A percentile compares a stretch with the other conserved stretches of the same genome.
These are phyloP conservation scores for Phylloscopus trochiloides DNA, from an alignment of 2,113 vertebrate species.

Conservation along the genomic window DNA sequence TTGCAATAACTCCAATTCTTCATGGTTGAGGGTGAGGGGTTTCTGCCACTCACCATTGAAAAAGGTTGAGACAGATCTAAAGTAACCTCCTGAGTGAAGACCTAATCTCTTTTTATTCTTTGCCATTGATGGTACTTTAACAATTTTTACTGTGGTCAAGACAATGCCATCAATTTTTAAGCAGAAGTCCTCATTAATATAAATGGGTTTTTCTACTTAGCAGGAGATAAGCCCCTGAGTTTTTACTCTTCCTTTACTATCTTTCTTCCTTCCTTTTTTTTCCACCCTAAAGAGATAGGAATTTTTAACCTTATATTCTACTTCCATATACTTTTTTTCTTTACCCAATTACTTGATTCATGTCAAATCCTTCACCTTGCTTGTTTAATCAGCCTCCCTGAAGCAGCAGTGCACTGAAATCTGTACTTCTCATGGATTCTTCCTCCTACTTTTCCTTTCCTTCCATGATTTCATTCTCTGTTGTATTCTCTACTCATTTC, in stretches of 20 bases:
- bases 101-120: conserved; percentile 5
- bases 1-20: background rate
- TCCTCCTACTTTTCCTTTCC: background rate
- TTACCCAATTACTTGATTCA: background rate
- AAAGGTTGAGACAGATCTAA: background rate
- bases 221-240: background rate
- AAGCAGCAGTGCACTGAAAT: background rate
- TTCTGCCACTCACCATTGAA: background rate
- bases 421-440: background rate
- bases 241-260: background rate
- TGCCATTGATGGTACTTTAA: background rate
- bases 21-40: background rate
- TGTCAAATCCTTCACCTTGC: background rate
- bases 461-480: background rate
- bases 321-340: background rate
- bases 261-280: background rate
- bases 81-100: background rate
- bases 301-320: background rate
- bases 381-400: background rate
- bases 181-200: conserved; percentile 17
- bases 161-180: conserved; percentile 41
- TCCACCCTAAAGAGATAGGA: background rate
- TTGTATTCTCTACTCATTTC: background rate
- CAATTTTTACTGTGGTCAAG: background rate
- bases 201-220: background rate